Evolutionary conservation across 2,113 vertebrate species (phyloP), one percentile per base, ranked within the genome.

Genomic region (Sinocyclocheilus rhinocerous): DNA sequence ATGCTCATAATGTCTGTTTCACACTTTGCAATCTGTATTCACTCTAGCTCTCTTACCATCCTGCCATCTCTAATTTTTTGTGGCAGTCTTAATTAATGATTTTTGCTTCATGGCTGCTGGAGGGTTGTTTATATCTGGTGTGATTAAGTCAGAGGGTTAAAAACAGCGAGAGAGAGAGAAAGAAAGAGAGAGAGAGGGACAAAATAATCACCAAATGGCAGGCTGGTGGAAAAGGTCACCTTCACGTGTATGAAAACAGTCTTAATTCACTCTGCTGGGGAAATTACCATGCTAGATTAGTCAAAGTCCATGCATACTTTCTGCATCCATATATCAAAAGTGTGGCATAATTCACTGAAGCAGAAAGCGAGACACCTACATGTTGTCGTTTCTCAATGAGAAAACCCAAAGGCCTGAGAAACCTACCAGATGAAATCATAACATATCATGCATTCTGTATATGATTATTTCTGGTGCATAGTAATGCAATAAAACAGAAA

Each of bases 51-150:
- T 50, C 88, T 81, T 84, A 48, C 87, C 87, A 50, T 86, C 26
- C 29, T 79, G 91, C 90, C 92, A 90, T 93, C 87, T 88, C 90
- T 95, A 95, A 96, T 96, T 96, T 95, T 92, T 94, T 94, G 94
- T 91, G 93, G 94, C 92, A 95, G 92, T 95, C 96, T 96, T 97
- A 97, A 97, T 96, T 95, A 97, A 94, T 93, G 92, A 91, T 91
- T 94, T 92, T 90, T 93, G 91, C 93, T 94, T 94, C 93, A 93
- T 86, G 91, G 93, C 91, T 79, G 84, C 85, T 89, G 86, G 91
- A 81, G 77, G 91, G 52, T 77, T 92, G 93, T 93, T 95, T 95
- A 95, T 94, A 92, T 91, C 90, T 93, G 95, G 92, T 95, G 86
- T 94, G 93, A 95, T 96, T 95, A 95, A 93, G 90, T 85, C 78